Evolutionary conservation across 2,797 vertebrate species (phyloP).

Genomic region (Eleutherodactylus coqui): DNA sequence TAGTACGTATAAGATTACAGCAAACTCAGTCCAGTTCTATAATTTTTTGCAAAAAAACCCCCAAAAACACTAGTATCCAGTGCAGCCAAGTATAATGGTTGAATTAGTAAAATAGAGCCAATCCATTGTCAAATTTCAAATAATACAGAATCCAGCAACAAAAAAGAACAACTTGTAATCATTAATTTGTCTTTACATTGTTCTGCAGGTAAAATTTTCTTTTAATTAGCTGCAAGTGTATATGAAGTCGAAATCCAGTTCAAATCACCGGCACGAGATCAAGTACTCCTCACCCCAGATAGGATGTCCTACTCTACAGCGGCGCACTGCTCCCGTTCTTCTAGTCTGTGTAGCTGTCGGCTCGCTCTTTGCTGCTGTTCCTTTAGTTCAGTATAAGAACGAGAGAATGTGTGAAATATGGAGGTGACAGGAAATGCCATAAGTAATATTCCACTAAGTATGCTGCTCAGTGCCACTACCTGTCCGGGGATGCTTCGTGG

Average conservation of each 20-base stretch:
- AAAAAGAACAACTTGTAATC: background rate
- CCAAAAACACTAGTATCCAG: background rate
- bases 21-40: slow-evolving; percentile 3
- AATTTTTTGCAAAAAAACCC: background rate
- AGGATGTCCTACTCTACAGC: slow-evolving; percentile 69
- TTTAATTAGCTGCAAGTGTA: background rate
- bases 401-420: slow-evolving; percentile 97
- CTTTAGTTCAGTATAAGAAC: slow-evolving; percentile 92
- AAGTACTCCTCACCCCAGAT: background rate
- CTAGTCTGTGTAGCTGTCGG: slow-evolving; percentile 78
- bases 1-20: background rate
- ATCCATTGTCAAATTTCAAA: background rate
- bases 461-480: slow-evolving; percentile 95
- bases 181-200: background rate
- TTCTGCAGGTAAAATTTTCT: background rate
- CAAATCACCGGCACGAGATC: slow-evolving; percentile 41
- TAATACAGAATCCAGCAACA: background rate
- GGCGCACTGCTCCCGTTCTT: slow-evolving; percentile 79
- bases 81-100: slow-evolving; percentile 1
- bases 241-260: background rate
- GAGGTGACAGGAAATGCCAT: slow-evolving; percentile 97
- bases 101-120: background rate
- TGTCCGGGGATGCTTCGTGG: slow-evolving; percentile 94
- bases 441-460: slow-evolving; percentile 94
- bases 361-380: slow-evolving; percentile 85